These are phyloP conservation scores for Prinia subflava DNA, from an alignment of 2,113 vertebrate species.

Conservation along the genomic window DNA sequence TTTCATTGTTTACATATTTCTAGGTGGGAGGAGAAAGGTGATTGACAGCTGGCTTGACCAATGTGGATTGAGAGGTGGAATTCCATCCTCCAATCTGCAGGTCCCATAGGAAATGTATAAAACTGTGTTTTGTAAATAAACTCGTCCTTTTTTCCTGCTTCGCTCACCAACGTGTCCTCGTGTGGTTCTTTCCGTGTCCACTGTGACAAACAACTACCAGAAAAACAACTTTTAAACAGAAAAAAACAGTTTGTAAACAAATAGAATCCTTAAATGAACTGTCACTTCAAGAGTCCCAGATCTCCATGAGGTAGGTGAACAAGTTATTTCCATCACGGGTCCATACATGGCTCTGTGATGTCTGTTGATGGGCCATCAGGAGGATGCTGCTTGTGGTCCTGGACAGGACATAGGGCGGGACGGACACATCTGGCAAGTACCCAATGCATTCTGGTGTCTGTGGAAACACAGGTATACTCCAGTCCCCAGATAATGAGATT, in stretches of 20 bases:
- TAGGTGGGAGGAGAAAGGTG: too few relatives aligned
- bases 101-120: too few relatives aligned
- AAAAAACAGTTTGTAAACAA: background rate
- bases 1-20: too few relatives aligned
- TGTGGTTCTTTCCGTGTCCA: too few relatives aligned
- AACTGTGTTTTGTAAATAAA: too few relatives aligned
- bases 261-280: background rate
- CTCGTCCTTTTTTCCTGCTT: too few relatives aligned
- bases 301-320: background rate
- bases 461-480: background rate
- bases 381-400: background rate
- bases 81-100: too few relatives aligned
- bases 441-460: background rate
- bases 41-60: too few relatives aligned
- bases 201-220: too few relatives aligned
- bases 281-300: background rate
- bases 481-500: background rate
- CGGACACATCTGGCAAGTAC: background rate
- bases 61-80: too few relatives aligned
- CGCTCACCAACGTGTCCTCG: too few relatives aligned
- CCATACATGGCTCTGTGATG: background rate
- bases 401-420: background rate
- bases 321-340: background rate
- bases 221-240: background rate
- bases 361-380: background rate